Base-by-base conservation (phyloP, 2,888 invertebrate genomes). In the Blastobasis adustella region DNA sequence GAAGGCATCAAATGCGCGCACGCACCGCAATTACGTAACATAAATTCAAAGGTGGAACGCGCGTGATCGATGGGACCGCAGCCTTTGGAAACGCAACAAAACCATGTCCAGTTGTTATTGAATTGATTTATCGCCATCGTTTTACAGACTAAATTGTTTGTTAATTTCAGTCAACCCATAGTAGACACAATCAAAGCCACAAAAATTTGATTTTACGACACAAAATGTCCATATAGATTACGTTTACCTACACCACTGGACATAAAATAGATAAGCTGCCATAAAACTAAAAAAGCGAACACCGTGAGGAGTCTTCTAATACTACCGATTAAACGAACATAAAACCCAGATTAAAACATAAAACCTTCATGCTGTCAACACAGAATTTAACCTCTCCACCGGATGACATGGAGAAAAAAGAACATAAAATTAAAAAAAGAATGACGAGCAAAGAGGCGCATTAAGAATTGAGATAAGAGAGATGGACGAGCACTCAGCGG, bases 391-490 rank as follows among this genome's bases (percentile, higher is more conserved):
- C 75, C 79, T 79, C 78, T 67, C 71, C 71, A 71, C 74, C 73
- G 74, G 76, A 73, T 76, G 81, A 80, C 76, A 81, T 73, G 80
- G 70, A 74, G 63, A 74, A 78, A 84, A 79, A 80, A 72, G 63
- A 66, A 73, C 76, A 76, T 71, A 71, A 75, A 77, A 66, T 64
- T 62, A 64, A 63, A 80, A 78, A 82, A 83, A 78, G 74, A 79
- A 80, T 73, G 73, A 73, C 80, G 74, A 78, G 80, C 79, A 84
- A 86, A 87, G 87, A 87, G 87, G 82, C 85, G 81, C 88, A 87
- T 88, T 88, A 88, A 87, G 87, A 82, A 80, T 82, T 78, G 83
- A 85, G 88, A 88, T 88, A 88, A 88, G 79, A 80, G 79, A 87
- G 86, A 87, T 79, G 86, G 84, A 86, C 84, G 86, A 80, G 83